phyloP scores from a whole-genome alignment of 2,888 invertebrate genomes.

The Sericinus montela region DNA sequence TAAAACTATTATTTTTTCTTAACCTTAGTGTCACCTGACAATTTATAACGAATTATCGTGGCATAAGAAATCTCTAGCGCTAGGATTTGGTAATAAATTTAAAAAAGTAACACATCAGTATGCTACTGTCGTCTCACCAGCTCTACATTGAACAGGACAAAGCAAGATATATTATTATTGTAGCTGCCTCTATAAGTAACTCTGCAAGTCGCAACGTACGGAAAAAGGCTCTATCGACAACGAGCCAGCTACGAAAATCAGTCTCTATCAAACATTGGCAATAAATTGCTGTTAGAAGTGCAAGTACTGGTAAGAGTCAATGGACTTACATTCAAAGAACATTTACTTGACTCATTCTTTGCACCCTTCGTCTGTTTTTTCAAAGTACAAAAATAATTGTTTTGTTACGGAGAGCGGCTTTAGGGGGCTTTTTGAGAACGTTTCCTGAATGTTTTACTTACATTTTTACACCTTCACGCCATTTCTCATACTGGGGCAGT shows the following conservation, averaged over 20 bases:
- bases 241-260: constrained; percentile 17
- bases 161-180: constrained; percentile 60
- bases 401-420: background rate
- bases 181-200: constrained; percentile 44
- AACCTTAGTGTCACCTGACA: too few relatives aligned
- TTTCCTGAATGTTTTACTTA: too few relatives aligned
- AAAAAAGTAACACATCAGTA: constrained; percentile 73
- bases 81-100: constrained; percentile 65
- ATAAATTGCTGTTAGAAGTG: constrained; percentile 16
- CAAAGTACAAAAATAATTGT: constrained; percentile 7
- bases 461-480: too few relatives aligned
- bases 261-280: constrained; percentile 16
- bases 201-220: constrained; percentile 21
- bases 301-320: constrained; percentile 16
- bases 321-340: constrained; percentile 17
- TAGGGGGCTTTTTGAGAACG: too few relatives aligned
- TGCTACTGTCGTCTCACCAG: constrained; percentile 58
- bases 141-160: constrained; percentile 63
- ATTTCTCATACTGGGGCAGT: too few relatives aligned
- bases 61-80: constrained; percentile 31
- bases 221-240: constrained; percentile 18
- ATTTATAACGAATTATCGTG: constrained; percentile 5
- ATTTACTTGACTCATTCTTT: constrained; percentile 10
- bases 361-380: constrained; percentile 11
- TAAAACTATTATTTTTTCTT: too few relatives aligned